Conservation (phyloP, 2,113 vertebrate genomes). For the Cichladusa arquata region DNA sequence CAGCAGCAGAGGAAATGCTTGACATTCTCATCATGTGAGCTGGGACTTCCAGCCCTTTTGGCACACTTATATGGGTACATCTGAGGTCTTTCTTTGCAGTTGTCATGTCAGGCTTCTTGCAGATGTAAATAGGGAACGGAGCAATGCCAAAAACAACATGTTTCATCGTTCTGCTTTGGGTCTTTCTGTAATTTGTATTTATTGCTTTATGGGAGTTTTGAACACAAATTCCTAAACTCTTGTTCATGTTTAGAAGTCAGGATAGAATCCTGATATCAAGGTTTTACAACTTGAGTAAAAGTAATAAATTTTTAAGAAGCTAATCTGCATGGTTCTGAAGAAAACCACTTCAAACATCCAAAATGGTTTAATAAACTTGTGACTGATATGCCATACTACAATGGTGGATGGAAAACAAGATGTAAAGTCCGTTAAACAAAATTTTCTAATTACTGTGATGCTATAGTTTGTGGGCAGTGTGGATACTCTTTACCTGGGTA, state of each 20-base stretch:
- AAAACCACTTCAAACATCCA: not conserved
- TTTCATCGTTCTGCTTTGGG: slow-evolving; percentile 4
- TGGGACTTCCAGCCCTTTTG: slow-evolving; percentile 75
- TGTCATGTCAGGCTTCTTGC: slow-evolving; percentile 57
- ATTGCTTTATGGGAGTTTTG: slow-evolving; percentile 26
- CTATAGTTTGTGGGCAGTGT: not conserved
- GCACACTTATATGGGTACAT: slow-evolving; percentile 54
- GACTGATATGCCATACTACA: not conserved
- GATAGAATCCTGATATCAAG: not conserved
- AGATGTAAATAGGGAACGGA: slow-evolving; percentile 32
- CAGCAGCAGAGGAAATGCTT: slow-evolving; percentile 77
- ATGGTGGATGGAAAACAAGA: not conserved
- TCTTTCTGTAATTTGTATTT: slow-evolving; percentile 18
- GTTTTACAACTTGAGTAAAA: not conserved
- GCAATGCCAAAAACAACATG: slow-evolving; percentile 52
- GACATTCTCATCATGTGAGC: slow-evolving; percentile 76
- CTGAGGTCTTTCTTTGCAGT: slow-evolving; percentile 48
- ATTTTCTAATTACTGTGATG: not conserved
- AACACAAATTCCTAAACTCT: not conserved
- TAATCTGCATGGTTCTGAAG: not conserved
- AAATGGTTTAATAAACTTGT: not conserved
- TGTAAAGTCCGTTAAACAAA: not conserved
- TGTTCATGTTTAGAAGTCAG: not conserved
- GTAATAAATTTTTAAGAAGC: not conserved
- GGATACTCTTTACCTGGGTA: not conserved